phyloP scores from a whole-genome alignment of 2,888 invertebrate species.

The Ennomos quercinarius region DNA sequence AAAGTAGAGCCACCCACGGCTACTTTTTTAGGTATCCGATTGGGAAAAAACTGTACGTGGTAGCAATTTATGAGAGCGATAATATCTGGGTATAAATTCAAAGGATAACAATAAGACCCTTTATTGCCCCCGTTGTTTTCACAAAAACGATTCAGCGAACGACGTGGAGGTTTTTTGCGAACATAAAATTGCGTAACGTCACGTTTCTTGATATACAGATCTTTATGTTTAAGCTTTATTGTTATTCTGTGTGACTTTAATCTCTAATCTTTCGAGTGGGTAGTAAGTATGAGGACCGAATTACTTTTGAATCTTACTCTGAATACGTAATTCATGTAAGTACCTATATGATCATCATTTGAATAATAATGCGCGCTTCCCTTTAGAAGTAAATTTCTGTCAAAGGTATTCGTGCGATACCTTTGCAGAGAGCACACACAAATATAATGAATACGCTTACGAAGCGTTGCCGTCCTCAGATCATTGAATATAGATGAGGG shows the following conservation, averaged over 20 bases:
- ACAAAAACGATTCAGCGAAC: constrained; percentile 77
- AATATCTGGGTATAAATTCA: constrained; percentile 84
- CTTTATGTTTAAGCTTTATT: constrained; percentile 65
- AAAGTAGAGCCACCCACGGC: constrained; percentile 61
- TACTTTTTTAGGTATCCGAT: constrained; percentile 72
- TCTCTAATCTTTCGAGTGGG: constrained; percentile 33
- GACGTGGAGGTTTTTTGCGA: constrained; percentile 69
- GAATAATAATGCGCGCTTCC: constrained; percentile 32
- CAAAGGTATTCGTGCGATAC: constrained; percentile 38
- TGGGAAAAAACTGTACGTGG: constrained; percentile 71
- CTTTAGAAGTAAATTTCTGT: constrained; percentile 43
- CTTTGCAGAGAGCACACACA: constrained; percentile 63
- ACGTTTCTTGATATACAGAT: constrained; percentile 73
- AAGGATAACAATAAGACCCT: constrained; percentile 84
- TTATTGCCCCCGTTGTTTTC: constrained; percentile 82
- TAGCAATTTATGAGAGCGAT: constrained; percentile 80
- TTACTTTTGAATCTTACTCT: constrained; percentile 27
- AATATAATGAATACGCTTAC: constrained; percentile 81
- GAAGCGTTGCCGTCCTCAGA: constrained; percentile 76
- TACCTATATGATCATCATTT: constrained; percentile 33
- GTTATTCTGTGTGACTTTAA: constrained; percentile 43
- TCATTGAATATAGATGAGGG: constrained; percentile 84
- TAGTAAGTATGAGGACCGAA: constrained; percentile 25
- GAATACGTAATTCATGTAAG: constrained; percentile 27
- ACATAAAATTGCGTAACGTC: constrained; percentile 76